These are phyloP conservation scores for Sminthurinus aureus DNA, from an alignment of 2,888 invertebrate species.

Conservation along the genomic window DNA sequence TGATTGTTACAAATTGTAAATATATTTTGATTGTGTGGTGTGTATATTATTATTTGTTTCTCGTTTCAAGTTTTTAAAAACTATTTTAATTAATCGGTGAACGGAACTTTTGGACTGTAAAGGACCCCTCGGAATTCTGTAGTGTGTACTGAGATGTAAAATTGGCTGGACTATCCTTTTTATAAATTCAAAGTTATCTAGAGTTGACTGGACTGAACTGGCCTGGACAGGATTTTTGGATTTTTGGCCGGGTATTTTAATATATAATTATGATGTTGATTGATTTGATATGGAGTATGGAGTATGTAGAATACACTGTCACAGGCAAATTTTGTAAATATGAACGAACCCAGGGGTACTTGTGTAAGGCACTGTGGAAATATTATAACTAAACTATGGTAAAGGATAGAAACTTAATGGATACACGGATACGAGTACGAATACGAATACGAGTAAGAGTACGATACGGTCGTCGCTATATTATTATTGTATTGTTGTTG, in stretches of 20 bases:
- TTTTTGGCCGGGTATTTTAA: neutral
- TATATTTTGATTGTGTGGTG: too few relatives aligned
- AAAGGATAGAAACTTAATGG: slow-evolving; percentile 32
- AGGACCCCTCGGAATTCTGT: slow-evolving; percentile 17
- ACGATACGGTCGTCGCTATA: neutral
- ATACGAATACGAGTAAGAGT: neutral
- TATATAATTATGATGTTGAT: neutral
- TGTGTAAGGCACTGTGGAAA: slow-evolving; percentile 36
- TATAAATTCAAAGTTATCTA: too few relatives aligned
- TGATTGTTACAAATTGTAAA: too few relatives aligned
- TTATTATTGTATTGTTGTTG: neutral
- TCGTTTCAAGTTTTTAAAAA: too few relatives aligned
- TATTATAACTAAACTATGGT: slow-evolving; percentile 38
- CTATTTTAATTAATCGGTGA: neutral
- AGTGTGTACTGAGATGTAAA: neutral
- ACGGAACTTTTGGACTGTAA: neutral
- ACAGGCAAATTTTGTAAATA: neutral
- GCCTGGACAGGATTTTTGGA: too few relatives aligned
- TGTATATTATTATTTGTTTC: too few relatives aligned
- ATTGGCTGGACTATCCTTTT: neutral
- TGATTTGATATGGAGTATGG: neutral
- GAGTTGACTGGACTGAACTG: too few relatives aligned
- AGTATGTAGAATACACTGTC: slow-evolving; percentile 2
- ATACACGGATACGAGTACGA: neutral
- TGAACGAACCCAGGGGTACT: slow-evolving; percentile 28